A percentile compares a stretch with the other conserved stretches of the same genome.
These are phyloP conservation scores for Mechanitis mazaeus DNA, from an alignment of 2,888 invertebrate species.

Conservation along the genomic window DNA sequence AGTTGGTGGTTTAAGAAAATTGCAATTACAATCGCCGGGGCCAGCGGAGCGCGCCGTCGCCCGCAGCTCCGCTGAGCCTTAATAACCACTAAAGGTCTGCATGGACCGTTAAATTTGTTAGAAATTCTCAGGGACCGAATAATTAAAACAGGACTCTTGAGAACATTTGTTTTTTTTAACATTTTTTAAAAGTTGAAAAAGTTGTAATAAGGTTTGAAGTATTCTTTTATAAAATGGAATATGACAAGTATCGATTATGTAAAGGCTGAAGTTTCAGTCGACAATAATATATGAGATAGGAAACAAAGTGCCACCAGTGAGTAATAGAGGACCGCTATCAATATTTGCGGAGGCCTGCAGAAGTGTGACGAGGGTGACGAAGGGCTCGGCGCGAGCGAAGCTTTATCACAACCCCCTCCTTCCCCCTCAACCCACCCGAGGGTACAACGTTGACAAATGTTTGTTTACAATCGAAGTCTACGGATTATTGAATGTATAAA, in stretches of 20 bases:
- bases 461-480: constrained; percentile 9
- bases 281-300: background rate
- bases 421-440: background rate
- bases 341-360: constrained; percentile 1
- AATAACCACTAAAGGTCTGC: constrained; percentile 14
- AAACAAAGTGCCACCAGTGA: no score
- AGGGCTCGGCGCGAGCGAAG: background rate
- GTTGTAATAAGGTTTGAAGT: background rate
- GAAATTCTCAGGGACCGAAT: constrained; percentile 9
- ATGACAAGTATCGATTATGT: no score
- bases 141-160: background rate
- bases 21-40: constrained; percentile 21
- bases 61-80: constrained; percentile 17
- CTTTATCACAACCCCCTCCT: background rate
- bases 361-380: constrained; percentile 6
- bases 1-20: constrained; percentile 19
- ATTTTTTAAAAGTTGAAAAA: background rate
- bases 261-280: no score
- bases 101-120: constrained; percentile 11
- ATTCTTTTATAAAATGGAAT: no score
- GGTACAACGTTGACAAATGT: constrained; percentile 11
- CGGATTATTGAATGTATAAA: constrained; percentile 12
- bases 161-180: background rate
- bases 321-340: background rate
- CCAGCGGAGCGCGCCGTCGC: constrained; percentile 10